These are phyloP conservation scores for Cardinalis cardinalis DNA, from an alignment of 2,113 vertebrate genomes.

Conservation along the genomic window DNA sequence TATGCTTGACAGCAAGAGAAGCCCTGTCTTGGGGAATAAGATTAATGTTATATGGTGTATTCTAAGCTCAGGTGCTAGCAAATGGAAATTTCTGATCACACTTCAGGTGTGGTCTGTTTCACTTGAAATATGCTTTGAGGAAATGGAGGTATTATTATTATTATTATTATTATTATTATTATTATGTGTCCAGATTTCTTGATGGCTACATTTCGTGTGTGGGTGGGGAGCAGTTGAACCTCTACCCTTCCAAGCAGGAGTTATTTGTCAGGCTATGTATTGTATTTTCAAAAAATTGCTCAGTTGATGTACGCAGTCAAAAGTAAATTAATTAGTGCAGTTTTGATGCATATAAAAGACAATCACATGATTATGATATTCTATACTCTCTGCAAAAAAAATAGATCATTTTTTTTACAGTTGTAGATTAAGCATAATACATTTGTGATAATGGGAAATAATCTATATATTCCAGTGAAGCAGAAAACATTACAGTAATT, in stretches of 20 bases:
- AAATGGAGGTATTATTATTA: not conserved
- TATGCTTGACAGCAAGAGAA: not conserved
- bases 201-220: not conserved
- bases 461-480: not conserved
- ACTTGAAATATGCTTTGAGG: not conserved
- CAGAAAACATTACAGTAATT: not conserved
- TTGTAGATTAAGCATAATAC: not conserved
- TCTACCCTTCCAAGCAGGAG: rapidly evolving
- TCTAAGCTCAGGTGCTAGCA: not conserved
- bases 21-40: not conserved
- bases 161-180: not conserved
- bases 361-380: not conserved
- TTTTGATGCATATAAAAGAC: not conserved
- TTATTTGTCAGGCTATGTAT: not conserved
- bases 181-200: not conserved
- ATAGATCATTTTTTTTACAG: not conserved
- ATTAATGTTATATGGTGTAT: not conserved
- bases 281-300: not conserved
- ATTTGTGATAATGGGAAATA: not conserved
- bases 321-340: not conserved
- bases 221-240: not conserved
- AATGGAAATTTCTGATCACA: not conserved
- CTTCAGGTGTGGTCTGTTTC: rapidly evolving
- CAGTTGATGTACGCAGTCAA: not conserved
- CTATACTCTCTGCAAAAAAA: not conserved